Conservation (phyloP, 2,113 vertebrate genomes). For the Pelecanus crispus region DNA sequence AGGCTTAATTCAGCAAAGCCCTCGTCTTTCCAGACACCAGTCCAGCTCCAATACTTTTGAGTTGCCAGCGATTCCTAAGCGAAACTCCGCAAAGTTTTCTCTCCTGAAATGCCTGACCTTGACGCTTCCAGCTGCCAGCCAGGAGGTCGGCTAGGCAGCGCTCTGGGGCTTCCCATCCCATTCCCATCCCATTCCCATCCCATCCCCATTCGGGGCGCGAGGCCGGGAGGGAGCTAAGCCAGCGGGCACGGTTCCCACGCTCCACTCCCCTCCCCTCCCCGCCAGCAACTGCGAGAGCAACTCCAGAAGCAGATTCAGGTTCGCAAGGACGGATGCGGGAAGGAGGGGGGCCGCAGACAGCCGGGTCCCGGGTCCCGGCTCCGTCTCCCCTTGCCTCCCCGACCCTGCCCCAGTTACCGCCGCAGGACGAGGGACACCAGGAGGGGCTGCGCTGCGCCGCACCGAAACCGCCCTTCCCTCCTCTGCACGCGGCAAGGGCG, state of each 20-base stretch:
- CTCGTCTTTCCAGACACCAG: not conserved
- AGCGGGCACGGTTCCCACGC: not conserved
- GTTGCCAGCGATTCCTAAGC: accelerated
- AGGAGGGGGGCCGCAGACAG: not conserved
- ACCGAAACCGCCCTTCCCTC: not conserved
- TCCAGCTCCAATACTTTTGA: accelerated
- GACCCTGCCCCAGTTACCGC: not conserved
- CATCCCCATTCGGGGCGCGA: not conserved
- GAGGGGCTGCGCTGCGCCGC: not conserved
- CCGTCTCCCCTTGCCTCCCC: not conserved
- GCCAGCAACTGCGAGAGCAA: accelerated
- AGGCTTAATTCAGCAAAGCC: not conserved
- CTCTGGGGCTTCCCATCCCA: not conserved
- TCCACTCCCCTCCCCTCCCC: not conserved
- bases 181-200: too few relatives aligned
- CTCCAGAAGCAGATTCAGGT: not conserved
- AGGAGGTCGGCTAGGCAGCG: not conserved
- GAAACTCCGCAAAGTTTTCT: not conserved
- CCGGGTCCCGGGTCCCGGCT: accelerated
- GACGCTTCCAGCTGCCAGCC: not conserved
- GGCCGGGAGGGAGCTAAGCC: not conserved
- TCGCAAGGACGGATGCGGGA: too few relatives aligned
- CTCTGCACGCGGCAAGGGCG: not conserved
- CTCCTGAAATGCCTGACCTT: not conserved
- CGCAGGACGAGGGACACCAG: not conserved